Conservation (phyloP, 2,888 invertebrate species). For the Pseudococcus longispinus region DNA sequence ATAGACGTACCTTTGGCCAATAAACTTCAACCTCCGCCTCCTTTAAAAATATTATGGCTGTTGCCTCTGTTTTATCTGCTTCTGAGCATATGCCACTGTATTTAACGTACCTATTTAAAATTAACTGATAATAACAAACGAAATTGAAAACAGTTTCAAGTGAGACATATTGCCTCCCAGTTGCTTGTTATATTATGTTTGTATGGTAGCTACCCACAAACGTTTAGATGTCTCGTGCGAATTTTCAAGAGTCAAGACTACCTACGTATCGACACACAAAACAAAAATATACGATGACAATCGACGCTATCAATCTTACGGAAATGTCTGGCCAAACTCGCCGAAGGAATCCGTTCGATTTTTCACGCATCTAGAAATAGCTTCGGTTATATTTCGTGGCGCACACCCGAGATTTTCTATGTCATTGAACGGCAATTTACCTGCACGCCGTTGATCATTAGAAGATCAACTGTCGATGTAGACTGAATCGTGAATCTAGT, state of each 20-base stretch:
- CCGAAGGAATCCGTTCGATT: neutral
- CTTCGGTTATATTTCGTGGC: neutral
- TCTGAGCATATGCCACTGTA: too few relatives aligned
- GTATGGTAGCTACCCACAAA: too few relatives aligned
- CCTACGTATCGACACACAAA: neutral
- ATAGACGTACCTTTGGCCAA: too few relatives aligned
- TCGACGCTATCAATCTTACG: neutral
- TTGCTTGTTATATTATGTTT: neutral
- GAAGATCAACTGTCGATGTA: constrained; percentile 37
- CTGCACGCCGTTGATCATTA: constrained; percentile 1
- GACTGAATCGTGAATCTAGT: neutral
- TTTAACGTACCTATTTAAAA: too few relatives aligned
- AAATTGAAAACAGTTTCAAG: too few relatives aligned
- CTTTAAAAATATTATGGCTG: too few relatives aligned
- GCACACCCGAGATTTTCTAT: constrained; percentile 17
- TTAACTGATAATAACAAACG: too few relatives aligned
- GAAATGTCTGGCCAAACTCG: neutral
- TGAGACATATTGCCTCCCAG: neutral
- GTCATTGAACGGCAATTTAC: constrained; percentile 34
- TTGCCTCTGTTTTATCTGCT: too few relatives aligned
- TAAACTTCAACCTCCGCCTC: too few relatives aligned
- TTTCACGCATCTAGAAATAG: constrained; percentile 9
- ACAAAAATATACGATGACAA: neutral
- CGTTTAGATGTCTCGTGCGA: neutral
- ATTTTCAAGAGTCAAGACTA: neutral